Conservation (phyloP, 2,888 invertebrate species). For the Trichopoda pennipes region DNA sequence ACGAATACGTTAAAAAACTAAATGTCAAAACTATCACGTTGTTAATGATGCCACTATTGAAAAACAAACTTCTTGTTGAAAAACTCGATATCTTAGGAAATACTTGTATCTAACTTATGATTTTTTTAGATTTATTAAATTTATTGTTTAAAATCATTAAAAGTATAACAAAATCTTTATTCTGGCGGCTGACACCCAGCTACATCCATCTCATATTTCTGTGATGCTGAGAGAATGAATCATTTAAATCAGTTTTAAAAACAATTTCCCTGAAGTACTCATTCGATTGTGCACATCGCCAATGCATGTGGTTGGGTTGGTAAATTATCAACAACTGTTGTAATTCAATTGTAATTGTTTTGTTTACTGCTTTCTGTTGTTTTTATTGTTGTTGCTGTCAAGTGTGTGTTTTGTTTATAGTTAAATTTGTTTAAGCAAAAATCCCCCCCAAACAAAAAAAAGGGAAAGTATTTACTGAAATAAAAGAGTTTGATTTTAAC, state of each 20-base stretch:
- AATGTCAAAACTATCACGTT: too few relatives aligned
- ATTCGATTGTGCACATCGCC: not conserved
- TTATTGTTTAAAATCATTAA: too few relatives aligned
- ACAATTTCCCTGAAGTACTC: constrained; percentile 22
- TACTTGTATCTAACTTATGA: too few relatives aligned
- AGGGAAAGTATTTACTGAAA: not conserved
- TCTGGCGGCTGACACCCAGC: not conserved
- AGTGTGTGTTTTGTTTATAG: constrained; percentile 50
- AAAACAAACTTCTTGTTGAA: too few relatives aligned
- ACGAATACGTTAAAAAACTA: too few relatives aligned
- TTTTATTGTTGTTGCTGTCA: constrained; percentile 21
- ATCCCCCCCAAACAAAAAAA: too few relatives aligned
- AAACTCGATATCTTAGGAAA: too few relatives aligned
- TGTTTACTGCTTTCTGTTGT: not conserved
- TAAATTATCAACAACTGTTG: constrained; percentile 62
- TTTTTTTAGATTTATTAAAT: too few relatives aligned
- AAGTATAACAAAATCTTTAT: not conserved
- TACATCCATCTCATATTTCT: constrained; percentile 3
- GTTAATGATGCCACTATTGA: too few relatives aligned
- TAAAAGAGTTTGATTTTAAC: constrained; percentile 17
- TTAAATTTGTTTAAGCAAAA: constrained; percentile 22
- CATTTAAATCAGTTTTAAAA: constrained; percentile 16
- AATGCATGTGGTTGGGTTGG: not conserved
- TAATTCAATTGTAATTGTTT: constrained; percentile 56
- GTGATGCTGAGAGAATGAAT: not conserved